Percentiles rank a stretch among this genome's conserved stretches.
These are phyloP conservation scores for Champsocephalus gunnari DNA, from an alignment of 2,797 vertebrate genomes.

Conservation along the genomic window DNA sequence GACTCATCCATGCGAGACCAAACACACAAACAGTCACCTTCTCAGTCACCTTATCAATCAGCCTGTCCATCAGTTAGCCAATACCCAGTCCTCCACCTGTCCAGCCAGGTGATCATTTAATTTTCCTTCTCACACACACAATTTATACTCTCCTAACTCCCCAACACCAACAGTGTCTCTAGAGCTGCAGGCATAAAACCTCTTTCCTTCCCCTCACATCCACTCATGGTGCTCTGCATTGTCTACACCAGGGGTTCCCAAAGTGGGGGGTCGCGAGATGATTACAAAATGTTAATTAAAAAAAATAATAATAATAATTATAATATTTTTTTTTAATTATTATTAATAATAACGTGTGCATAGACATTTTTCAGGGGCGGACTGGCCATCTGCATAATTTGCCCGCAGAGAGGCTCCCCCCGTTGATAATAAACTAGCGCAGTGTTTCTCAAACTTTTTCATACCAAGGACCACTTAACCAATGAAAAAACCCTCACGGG, in stretches of 20 bases:
- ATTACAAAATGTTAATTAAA: neutral
- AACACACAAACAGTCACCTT: constrained; percentile 74
- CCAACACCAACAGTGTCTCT: constrained; percentile 52
- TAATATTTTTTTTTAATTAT: too few species aligned
- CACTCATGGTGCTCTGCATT: neutral
- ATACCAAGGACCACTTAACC: too few species aligned
- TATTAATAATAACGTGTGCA: too few species aligned
- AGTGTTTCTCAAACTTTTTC: too few species aligned
- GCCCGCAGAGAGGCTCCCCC: too few species aligned
- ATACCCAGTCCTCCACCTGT: constrained; percentile 21
- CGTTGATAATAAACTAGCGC: too few species aligned
- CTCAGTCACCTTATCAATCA: constrained; percentile 68
- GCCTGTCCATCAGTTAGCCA: constrained; percentile 21
- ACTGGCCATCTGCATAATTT: too few species aligned
- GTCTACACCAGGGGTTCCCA: neutral
- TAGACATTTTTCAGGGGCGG: too few species aligned
- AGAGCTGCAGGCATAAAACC: constrained; percentile 28
- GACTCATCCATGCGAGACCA: constrained; percentile 49
- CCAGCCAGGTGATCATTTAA: constrained; percentile 9
- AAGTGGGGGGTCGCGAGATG: too few species aligned
- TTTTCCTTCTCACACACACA: constrained; percentile 14
- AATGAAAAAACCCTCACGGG: too few species aligned
- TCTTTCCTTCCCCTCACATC: neutral
- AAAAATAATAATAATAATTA: neutral
- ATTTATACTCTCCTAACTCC: constrained; percentile 3